Evolutionary conservation across 2,113 vertebrate species (phyloP).

Genomic region (Notarius lentiginosus): DNA sequence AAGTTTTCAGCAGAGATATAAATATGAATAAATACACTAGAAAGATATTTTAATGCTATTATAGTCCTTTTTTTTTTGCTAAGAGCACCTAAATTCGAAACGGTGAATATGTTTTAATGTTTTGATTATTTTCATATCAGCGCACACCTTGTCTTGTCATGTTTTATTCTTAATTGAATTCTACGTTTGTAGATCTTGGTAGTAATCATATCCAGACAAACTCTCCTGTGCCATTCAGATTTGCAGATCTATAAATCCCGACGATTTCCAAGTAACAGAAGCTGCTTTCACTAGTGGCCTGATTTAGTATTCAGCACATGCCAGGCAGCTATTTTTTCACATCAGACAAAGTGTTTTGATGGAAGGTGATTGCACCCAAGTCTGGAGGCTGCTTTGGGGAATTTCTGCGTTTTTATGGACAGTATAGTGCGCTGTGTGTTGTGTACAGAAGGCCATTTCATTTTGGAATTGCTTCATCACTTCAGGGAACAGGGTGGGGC

Average conservation of each 20-base stretch:
- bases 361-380: conserved; percentile 93
- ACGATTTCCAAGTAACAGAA: conserved; percentile 95
- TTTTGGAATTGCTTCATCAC: conserved; percentile 72
- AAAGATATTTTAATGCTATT: conserved; percentile 12
- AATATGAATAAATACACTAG: conserved; percentile 49
- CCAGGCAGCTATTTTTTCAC: conserved; percentile 80
- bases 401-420: conserved; percentile 81
- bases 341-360: conserved; percentile 99
- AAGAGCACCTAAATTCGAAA: neutral
- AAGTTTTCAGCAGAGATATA: neutral
- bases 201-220: conserved; percentile 34
- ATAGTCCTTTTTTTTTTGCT: conserved; percentile 4
- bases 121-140: neutral
- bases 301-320: conserved; percentile 96
- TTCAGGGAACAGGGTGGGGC: conserved; percentile 53
- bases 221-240: conserved; percentile 76
- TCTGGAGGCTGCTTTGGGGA: conserved; percentile 90
- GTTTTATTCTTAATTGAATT: conserved; percentile 3
- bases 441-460: conserved; percentile 80
- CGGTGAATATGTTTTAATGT: neutral
- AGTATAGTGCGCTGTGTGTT: conserved; percentile 85
- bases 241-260: conserved; percentile 82
- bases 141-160: neutral
- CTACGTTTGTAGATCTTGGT: conserved; percentile 20
- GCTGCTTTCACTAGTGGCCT: conserved; percentile 91